Conservation (phyloP, 2,888 invertebrate species). For the Odontomyia ornata region DNA sequence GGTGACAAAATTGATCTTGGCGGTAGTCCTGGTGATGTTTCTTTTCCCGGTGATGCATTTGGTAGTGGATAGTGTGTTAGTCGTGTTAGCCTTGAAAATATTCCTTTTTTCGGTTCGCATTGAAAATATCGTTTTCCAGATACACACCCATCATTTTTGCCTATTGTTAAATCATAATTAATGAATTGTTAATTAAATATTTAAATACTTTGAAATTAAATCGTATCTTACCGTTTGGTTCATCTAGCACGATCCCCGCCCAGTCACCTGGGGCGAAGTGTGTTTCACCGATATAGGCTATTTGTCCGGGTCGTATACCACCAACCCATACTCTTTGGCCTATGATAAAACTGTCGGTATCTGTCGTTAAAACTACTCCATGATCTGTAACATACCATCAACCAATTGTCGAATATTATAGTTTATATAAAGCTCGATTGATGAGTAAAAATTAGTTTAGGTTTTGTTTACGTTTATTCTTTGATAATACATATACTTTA, state of each 20-base stretch:
- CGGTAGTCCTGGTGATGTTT: constrained; percentile 50
- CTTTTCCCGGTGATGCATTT: constrained; percentile 65
- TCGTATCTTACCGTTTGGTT: constrained; percentile 76
- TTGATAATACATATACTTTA: background rate
- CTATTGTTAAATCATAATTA: constrained; percentile 65
- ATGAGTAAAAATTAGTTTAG: too few relatives aligned
- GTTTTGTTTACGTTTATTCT: constrained; percentile 14
- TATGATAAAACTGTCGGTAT: constrained; percentile 95
- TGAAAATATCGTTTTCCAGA: constrained; percentile 93
- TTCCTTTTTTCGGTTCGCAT: constrained; percentile 91
- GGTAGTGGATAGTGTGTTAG: constrained; percentile 78
- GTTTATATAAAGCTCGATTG: background rate
- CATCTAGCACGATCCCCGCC: constrained; percentile 97
- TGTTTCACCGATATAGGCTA: constrained; percentile 88
- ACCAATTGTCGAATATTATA: background rate
- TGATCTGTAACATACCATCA: constrained; percentile 66
- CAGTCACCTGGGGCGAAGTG: constrained; percentile 98
- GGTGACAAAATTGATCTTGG: constrained; percentile 58
- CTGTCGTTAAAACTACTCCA: constrained; percentile 86
- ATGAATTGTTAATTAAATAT: too few relatives aligned
- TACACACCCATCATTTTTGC: constrained; percentile 97
- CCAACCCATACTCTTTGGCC: constrained; percentile 95
- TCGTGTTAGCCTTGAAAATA: constrained; percentile 89
- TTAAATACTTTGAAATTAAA: background rate
- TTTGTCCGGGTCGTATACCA: constrained; percentile 88